phyloP scores from a whole-genome alignment of 2,888 invertebrate genomes.

The Homarus gammarus region DNA sequence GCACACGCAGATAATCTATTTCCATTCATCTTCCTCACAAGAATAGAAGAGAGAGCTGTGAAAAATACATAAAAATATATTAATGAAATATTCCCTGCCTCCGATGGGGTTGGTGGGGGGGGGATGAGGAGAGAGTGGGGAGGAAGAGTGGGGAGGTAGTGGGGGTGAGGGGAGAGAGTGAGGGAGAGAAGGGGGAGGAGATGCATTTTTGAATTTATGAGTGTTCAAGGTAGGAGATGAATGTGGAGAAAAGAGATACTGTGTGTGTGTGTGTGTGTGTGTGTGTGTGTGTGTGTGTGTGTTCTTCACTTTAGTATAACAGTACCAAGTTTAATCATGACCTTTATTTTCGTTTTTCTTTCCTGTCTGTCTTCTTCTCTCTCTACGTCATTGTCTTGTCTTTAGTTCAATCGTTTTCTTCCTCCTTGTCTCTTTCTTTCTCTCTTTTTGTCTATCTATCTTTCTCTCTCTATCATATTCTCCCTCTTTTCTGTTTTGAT shows the following conservation, averaged over 20 bases:
- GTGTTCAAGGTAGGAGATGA: neutral
- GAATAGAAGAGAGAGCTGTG: neutral
- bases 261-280: too few relatives aligned
- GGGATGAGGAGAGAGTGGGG: neutral
- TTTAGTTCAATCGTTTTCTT: neutral
- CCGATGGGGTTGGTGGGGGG: neutral
- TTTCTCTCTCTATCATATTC: neutral
- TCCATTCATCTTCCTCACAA: neutral
- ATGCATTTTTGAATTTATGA: too few relatives aligned
- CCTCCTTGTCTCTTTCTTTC: neutral
- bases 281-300: too few relatives aligned
- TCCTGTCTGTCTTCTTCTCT: too few relatives aligned
- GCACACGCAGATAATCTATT: too few relatives aligned
- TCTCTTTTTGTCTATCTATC: neutral
- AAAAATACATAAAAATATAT: too few relatives aligned
- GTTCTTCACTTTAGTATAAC: neutral
- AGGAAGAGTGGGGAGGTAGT: neutral
- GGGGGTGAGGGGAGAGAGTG: neutral
- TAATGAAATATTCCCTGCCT: too few relatives aligned
- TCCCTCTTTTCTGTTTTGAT: neutral
- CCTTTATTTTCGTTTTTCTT: too few relatives aligned
- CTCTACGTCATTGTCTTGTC: too few relatives aligned
- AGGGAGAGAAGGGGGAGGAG: neutral
- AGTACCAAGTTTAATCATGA: too few relatives aligned
- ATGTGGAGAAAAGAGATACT: neutral